Base-by-base conservation (phyloP, 2,888 invertebrate species). In the Oegoconia quadripuncta region DNA sequence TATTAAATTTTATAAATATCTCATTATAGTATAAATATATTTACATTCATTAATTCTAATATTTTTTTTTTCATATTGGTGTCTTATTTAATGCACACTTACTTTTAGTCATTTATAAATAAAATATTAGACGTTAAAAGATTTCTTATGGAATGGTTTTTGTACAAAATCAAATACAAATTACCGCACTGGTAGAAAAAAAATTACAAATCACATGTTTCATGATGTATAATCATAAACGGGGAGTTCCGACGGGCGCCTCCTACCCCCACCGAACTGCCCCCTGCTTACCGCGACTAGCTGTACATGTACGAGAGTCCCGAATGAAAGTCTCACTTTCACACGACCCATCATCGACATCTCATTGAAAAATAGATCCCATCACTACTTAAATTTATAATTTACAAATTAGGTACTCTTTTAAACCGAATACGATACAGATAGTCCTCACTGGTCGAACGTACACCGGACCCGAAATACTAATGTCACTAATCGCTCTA, bases 1-100 rank as follows among this genome's bases (percentile, higher is more conserved):
- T 84, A 82, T 79, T 84, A 79, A 84, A 79, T 81, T 82, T 83
- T 82, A 86, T 84, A 84, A 84, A 86, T 86, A 86, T 86, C 75
- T 86, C 80, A 81, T 77, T 84, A 80, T 74, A 77, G 68, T 82
- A 84, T 86, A 87, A 87, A 86, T 87, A 86, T 87, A 87, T 87
- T 82, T 87, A 87, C 87, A 87, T 65, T 77, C 66, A 64, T 78
- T 80, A 77, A 64, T 58, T 55, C 72, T 83, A 83, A 77, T 78
- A 75, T 79, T 68, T 65, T 58, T n/a, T n/a, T 67, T 66, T 66
- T 79, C 73, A 84, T 82, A 83, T 87, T 87, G 87, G 87, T 87
- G 87, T 87, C 83, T 84, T 86, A 86, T 80, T 76, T 73, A 79
- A 83, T 69, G 81, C 83, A 80, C 78, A 73, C 83, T 81, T 83